These are phyloP conservation scores for Ophion slaviceki DNA, from an alignment of 2,888 invertebrate genomes.

Conservation along the genomic window DNA sequence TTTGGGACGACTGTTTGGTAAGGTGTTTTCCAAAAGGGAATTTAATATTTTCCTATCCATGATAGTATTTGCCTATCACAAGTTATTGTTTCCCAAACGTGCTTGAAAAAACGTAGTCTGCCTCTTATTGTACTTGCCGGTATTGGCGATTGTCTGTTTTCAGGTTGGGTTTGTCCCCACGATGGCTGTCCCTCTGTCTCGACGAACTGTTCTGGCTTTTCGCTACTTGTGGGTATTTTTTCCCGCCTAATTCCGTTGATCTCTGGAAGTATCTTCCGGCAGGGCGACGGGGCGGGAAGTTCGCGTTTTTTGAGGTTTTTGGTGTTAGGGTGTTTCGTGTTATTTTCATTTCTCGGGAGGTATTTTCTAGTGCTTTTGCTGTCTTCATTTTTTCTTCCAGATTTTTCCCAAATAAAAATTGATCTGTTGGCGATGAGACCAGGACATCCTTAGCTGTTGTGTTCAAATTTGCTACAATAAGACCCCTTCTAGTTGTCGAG, in stretches of 20 bases:
- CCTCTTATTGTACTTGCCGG: slow-evolving; percentile 56
- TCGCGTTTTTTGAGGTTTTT: slow-evolving; percentile 48
- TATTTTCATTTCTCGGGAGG: slow-evolving; percentile 23
- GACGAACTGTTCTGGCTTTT: neutral
- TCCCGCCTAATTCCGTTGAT: slow-evolving; percentile 18
- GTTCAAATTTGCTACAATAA: slow-evolving; percentile 56
- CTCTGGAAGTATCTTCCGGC: neutral
- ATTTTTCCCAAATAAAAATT: slow-evolving; percentile 48
- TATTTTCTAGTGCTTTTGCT: slow-evolving; percentile 41
- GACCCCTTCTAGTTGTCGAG: slow-evolving; percentile 53
- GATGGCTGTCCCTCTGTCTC: neutral
- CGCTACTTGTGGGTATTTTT: neutral
- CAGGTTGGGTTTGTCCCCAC: neutral
- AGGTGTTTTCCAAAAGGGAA: slow-evolving; percentile 44
- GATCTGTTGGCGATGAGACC: slow-evolving; percentile 23
- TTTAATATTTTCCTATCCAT: slow-evolving; percentile 58
- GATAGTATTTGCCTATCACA: slow-evolving; percentile 43
- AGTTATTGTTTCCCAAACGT: slow-evolving; percentile 33
- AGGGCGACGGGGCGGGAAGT: slow-evolving; percentile 37
- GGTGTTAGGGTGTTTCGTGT: neutral
- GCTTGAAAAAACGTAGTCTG: slow-evolving; percentile 40
- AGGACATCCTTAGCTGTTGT: slow-evolving; percentile 41
- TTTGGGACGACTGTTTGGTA: slow-evolving; percentile 12
- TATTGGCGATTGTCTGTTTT: neutral
- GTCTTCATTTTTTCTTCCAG: slow-evolving; percentile 54